Conservation (phyloP, 2,888 invertebrate species). For the Sarcophaga rosellei region DNA sequence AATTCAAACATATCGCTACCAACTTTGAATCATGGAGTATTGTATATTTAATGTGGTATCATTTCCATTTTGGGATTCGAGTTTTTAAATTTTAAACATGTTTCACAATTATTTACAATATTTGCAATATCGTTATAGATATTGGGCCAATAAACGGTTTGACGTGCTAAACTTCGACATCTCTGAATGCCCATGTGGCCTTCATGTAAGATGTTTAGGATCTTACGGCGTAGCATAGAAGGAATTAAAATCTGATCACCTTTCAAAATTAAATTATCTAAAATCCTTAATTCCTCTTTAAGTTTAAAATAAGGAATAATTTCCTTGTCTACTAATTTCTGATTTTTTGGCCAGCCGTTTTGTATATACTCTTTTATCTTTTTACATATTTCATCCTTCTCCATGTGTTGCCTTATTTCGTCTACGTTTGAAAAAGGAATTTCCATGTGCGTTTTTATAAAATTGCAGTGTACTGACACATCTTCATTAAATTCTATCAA, state of each 20-base stretch:
- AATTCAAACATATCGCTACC: conserved; percentile 32
- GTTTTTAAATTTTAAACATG: conserved; percentile 18
- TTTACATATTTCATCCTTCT: not conserved
- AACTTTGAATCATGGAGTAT: conserved; percentile 29
- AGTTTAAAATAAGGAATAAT: no score
- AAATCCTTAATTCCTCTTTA: no score
- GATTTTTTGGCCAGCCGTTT: not conserved
- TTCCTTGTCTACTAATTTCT: not conserved
- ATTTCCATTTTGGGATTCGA: not conserved
- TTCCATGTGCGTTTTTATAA: conserved; percentile 11
- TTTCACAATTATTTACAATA: conserved; percentile 14
- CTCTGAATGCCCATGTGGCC: no score
- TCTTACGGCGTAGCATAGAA: no score
- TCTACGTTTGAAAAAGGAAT: conserved; percentile 16
- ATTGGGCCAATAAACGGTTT: no score
- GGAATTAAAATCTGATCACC: no score
- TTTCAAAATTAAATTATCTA: no score
- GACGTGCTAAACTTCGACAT: no score
- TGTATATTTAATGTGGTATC: conserved; percentile 9
- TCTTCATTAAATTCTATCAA: conserved; percentile 4
- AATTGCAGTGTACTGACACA: conserved; percentile 10
- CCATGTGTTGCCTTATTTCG: not conserved
- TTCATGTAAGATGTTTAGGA: no score
- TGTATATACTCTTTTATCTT: not conserved
- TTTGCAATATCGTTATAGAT: conserved; percentile 4